Evolutionary conservation across 2,797 vertebrate genomes (phyloP), one percentile per base, ranked within the genome.

Genomic region (Sciurus vulgaris): DNA sequence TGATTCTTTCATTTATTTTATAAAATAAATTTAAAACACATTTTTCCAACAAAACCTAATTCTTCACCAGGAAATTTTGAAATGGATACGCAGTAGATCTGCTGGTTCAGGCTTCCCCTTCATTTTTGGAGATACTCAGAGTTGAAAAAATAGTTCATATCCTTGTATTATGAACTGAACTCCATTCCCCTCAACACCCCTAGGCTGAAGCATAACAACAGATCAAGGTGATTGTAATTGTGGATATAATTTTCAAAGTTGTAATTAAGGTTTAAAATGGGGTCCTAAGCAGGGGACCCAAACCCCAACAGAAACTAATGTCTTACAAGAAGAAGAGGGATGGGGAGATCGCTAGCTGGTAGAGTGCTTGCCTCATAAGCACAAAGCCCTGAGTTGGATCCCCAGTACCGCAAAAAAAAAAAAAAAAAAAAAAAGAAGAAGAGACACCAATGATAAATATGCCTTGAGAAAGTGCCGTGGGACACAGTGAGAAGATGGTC

Each of bases 381-480:
- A n/a, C n/a, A n/a, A n/a, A n/a, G n/a, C n/a, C n/a, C n/a, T n/a
- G n/a, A n/a, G n/a, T n/a, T n/a, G n/a, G n/a, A n/a, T n/a, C n/a
- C n/a, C n/a, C n/a, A n/a, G n/a, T n/a, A n/a, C n/a, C n/a, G n/a
- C n/a, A n/a, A n/a, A n/a, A n/a, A n/a, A n/a, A n/a, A n/a, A n/a
- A n/a, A n/a, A n/a, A n/a, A n/a, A n/a, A n/a, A n/a, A n/a, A n/a
- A n/a, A n/a, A 72, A 59, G 30, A 69, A 78, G 56, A 72, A 79
- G 8, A 73, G 7, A 79, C 7, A 17, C 6, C 3, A 6, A 12
- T 1, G 22, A 51, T n/a, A 1, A 17, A 3, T 15, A 14, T 9
- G 11, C 15, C 44, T 26, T 7, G 30, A 87, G 51, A 20, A 77
- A 81, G 77, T 1, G 9, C 0, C 41, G 47, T 2, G 41, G 51